A percentile compares a stretch with the other conserved stretches of the same genome.
phyloP scores from a whole-genome alignment of 2,113 vertebrate species.

The Orycteropus afer region DNA sequence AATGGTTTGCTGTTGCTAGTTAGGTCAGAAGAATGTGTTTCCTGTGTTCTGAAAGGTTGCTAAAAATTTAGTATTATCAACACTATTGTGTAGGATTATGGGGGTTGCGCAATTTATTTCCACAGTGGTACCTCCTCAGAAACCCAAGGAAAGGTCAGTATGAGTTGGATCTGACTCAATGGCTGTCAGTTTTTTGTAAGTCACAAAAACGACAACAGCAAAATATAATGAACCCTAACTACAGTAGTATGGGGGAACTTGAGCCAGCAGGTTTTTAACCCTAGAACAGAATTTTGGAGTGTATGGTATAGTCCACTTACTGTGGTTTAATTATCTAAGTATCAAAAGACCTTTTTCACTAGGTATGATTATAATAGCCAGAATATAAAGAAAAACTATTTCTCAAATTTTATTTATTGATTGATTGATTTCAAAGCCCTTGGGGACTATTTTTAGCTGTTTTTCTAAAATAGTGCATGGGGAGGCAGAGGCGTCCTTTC shows the following conservation, averaged over 20 bases:
- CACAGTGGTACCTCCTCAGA: too few relatives aligned
- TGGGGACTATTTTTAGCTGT: neutral
- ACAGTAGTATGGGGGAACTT: neutral
- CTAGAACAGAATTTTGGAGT: neutral
- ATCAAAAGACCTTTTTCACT: neutral
- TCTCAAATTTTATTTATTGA: constrained; percentile 7
- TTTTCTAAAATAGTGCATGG: neutral
- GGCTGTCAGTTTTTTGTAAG: too few relatives aligned
- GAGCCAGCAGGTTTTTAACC: neutral
- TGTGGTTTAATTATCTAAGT: neutral
- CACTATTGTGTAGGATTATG: constrained; percentile 56
- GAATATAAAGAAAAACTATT: neutral
- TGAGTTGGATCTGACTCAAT: too few relatives aligned
- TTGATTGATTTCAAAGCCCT: neutral
- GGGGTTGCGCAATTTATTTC: too few relatives aligned
- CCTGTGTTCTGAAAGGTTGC: constrained; percentile 35
- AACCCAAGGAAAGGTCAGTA: too few relatives aligned
- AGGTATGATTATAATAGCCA: neutral
- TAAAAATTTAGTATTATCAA: constrained; percentile 37
- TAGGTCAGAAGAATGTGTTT: constrained; percentile 63
- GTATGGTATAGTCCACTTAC: neutral
- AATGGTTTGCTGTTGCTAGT: constrained; percentile 54
- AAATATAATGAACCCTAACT: neutral
- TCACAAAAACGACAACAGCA: neutral
- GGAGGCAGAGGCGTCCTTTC: neutral